These are phyloP conservation scores for Palloptera scutellata DNA, from an alignment of 2,888 invertebrate species.

Conservation along the genomic window DNA sequence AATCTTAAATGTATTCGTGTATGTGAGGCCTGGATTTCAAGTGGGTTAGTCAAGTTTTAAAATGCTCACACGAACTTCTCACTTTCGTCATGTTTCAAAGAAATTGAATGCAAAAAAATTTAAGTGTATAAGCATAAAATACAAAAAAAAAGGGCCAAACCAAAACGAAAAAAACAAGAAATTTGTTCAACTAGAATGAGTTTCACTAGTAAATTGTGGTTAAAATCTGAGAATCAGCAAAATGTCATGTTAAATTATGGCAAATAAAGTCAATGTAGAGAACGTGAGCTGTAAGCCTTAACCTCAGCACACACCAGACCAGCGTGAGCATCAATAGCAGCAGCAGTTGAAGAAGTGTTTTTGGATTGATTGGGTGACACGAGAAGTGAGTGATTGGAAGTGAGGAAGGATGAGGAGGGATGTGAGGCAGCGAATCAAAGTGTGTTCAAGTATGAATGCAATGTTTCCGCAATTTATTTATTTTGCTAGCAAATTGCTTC, in stretches of 20 bases:
- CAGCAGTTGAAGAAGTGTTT: no score
- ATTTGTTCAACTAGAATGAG: neutral
- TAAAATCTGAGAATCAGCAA: constrained; percentile 27
- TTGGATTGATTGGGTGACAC: no score
- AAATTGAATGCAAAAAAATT: neutral
- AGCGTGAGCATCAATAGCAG: no score
- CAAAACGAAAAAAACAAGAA: neutral
- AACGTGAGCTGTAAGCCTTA: constrained; percentile 31
- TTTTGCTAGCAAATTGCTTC: constrained; percentile 44
- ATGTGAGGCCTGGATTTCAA: no score
- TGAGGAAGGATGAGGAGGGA: neutral
- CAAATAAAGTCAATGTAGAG: constrained; percentile 28
- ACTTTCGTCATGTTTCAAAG: neutral
- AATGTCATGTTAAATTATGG: constrained; percentile 41
- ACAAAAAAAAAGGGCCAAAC: neutral
- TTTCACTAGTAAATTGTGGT: constrained; percentile 24
- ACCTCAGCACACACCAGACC: neutral
- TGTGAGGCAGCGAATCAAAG: constrained; percentile 6
- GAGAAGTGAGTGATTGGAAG: neutral
- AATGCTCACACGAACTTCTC: neutral
- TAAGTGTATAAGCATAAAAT: constrained; percentile 24
- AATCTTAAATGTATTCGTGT: no score
- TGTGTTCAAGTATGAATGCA: constrained; percentile 43
- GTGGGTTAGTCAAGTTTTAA: no score
- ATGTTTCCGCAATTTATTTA: constrained; percentile 46